Percentiles rank a stretch among this genome's conserved stretches.
Conservation (phyloP, 2,888 invertebrate genomes). For the Plagodis pulveraria region DNA sequence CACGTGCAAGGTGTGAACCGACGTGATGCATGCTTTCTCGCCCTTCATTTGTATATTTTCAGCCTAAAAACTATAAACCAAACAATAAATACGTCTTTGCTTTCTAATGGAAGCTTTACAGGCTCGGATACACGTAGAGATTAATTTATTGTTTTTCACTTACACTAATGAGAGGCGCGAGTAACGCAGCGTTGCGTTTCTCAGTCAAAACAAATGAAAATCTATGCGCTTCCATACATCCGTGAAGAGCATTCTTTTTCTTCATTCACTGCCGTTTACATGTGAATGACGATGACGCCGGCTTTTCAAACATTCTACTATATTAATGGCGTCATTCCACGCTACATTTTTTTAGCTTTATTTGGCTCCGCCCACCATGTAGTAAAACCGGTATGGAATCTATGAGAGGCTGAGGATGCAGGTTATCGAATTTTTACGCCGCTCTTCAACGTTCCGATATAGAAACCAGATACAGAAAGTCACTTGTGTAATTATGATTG, state of each 20-base stretch:
- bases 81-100: slow-evolving; percentile 65
- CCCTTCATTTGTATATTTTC: slow-evolving; percentile 72
- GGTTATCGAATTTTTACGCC: slow-evolving; percentile 62
- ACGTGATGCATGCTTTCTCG: slow-evolving; percentile 65
- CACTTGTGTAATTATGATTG: slow-evolving; percentile 42
- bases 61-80: slow-evolving; percentile 62
- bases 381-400: slow-evolving; percentile 48
- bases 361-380: slow-evolving; percentile 32
- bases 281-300: slow-evolving; percentile 10
- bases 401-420: slow-evolving; percentile 43
- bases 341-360: slow-evolving; percentile 12
- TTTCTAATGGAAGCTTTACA: slow-evolving; percentile 56
- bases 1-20: slow-evolving; percentile 77
- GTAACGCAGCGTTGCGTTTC: slow-evolving; percentile 26
- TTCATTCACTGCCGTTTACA: slow-evolving; percentile 16
- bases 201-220: slow-evolving; percentile 25
- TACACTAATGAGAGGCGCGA: slow-evolving; percentile 36
- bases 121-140: slow-evolving; percentile 45
- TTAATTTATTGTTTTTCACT: slow-evolving; percentile 44
- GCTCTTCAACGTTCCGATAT: slow-evolving; percentile 61
- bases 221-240: slow-evolving; percentile 9
- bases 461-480: slow-evolving; percentile 66
- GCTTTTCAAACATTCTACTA: slow-evolving; percentile 14
- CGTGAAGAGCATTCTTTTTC: slow-evolving; percentile 13
- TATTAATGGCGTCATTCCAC: slow-evolving; percentile 20